Base-by-base conservation (phyloP, 2,888 invertebrate genomes). In the Drosophila colorata region DNA sequence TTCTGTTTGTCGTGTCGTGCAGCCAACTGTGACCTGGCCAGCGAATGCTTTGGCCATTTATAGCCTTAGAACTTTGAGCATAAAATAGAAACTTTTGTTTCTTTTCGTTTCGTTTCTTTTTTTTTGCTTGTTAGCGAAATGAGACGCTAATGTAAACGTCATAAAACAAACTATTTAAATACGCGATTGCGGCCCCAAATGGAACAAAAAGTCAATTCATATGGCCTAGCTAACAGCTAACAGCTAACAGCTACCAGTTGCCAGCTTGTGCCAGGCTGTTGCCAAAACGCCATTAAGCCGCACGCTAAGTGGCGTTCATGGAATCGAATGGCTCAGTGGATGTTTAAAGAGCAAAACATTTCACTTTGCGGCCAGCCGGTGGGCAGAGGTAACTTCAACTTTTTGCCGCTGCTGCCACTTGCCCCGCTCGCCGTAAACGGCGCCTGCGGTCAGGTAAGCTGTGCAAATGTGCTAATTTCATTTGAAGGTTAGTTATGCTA, bases 71-170 rank as follows among this genome's bases (percentile, higher is more conserved):
- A 86, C 88, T 88, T 85, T 88, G 67, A 38, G 77, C 84, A 89
- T 85, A 74, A 85, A 89, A 86, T 79, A 77, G 80, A 89, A 86
- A 89, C 85, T 89, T 86, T 86, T 84, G 83, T 84, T 87, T 78
- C 61, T 28, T 48, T n/a, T n/a, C n/a, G n/a, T n/a, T n/a, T n/a
- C n/a, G n/a, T n/a, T n/a, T n/a, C n/a, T n/a, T n/a, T n/a, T n/a
- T n/a, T 43, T 55, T 59, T 40, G 72, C 89, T 85, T 88, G 86
- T 89, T 85, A 79, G 77, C 89, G 65, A 88, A 86, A 89, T 89
- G 76, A 88, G 87, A 88, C 88, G 85, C 89, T 89, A 89, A 89
- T 89, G 89, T 88, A 88, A 89, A 86, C 66, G 86, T 83, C 87
- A 80, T 89, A 86, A 85, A 89, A 79, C 80, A 86, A 85, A 89